Base-by-base conservation (phyloP, 2,888 invertebrate species). In the Camptogramma bilineatum region DNA sequence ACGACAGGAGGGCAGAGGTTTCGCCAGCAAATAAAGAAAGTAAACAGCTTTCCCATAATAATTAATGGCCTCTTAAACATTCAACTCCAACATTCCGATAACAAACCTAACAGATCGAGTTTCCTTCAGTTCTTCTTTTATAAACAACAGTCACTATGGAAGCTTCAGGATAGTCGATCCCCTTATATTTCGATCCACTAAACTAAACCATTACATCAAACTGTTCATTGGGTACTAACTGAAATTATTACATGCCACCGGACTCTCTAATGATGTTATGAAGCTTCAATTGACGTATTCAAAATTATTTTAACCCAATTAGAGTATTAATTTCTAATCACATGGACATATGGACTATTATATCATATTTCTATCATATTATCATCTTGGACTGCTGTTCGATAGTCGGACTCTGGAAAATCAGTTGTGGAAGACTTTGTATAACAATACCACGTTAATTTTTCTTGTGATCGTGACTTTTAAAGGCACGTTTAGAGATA, bases 401-500 rank as follows among this genome's bases (percentile, higher is more conserved):
- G 31, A 31, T 31, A 31, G 9, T 2, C 31, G 13, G 13, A 17
- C 28, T 9, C 31, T 17, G 51, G 8, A 31, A 51, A 51, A 17
- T 16, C 1, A 17, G 31, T 16, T 19, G 48, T 24, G 34, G 19
- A 18, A 19, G 17, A 24, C 24, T 47, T 61, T 57, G 47, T 16
- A 44, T 28, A 52, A 53, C 39, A 50, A 57, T 24, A 44, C 52
- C 17, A 53, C 17, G 54, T 58, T 47, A 57, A 57, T 57, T 60
- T 64, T 57, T 19, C 44, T 58, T 53, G 59, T 46, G 56, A 68
- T 75, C 70, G 68, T 67, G 71, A 69, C 69, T 70, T 80, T 80
- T 74, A 74, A 76, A 64, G 70, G 68, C 74, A 70, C 70, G 62
- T 73, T 74, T 69, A 62, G 53, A 73, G 80, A 82, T 81, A 80